Evolutionary conservation across 1,140 invertebrate species (phyloP), one percentile per base, ranked within the genome.

Genomic region (Heliconius nattereri): DNA sequence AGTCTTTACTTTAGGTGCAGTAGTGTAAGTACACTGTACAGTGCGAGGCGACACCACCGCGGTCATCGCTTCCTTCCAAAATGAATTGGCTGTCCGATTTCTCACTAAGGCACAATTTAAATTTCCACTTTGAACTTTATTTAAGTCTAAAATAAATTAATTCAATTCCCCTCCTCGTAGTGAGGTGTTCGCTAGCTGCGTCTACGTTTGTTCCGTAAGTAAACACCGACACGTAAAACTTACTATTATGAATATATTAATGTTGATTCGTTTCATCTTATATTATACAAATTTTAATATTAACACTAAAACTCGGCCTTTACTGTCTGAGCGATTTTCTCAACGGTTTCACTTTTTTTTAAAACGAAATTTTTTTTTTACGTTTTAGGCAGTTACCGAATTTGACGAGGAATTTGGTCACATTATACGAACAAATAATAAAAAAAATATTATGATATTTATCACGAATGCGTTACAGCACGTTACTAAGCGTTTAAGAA

Each of bases 41-140:
- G 75, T 70, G 66, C 54, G 71, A 78, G 71, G 60, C 78, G 78
- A 54, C 52, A 45, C 13, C 29, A 76, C 79, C 57, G 73, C 77
- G 54, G 76, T 78, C 75, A 70, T 79, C 78, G 71, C 86, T 87
- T 79, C 78, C 80, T 73, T 81, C 85, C 87, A 88, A 92, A 89
- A 82, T 79, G 88, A 91, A 89, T 89, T 85, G 85, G 86, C 86
- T 90, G 89, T 89, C 87, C 87, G 84, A 74, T 90, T 89, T 89
- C 84, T 92, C 92, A 93, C 92, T 94, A 94, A 94, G 92, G 92
- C 92, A 94, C 91, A 93, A 94, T 94, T 92, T 92, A 90, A 91
- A 90, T 92, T 90, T 93, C 88, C 89, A 86, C 85, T 94, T 94
- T 94, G 91, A 92, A 94, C 91, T 92, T 93, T 90, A 90, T 92